Conservation (phyloP, 2,797 vertebrate genomes). For the Euphonia xanthogaster region DNA sequence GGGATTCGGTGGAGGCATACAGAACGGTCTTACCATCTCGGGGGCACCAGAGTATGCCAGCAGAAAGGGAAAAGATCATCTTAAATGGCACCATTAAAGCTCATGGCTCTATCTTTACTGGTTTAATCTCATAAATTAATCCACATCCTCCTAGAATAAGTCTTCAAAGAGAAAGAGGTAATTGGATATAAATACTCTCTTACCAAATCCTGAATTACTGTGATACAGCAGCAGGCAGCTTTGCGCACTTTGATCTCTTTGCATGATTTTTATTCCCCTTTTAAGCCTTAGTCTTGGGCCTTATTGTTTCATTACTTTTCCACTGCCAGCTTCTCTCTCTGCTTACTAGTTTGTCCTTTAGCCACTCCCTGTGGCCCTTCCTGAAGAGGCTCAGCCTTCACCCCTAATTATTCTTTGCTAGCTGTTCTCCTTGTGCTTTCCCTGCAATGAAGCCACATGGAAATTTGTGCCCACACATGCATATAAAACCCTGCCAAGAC, state of each 20-base stretch:
- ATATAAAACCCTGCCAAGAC: background rate
- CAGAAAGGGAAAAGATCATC: conserved; percentile 18
- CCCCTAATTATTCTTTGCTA: background rate
- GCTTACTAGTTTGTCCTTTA: background rate
- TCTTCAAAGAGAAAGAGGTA: conserved; percentile 44
- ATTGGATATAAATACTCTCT: conserved; percentile 45
- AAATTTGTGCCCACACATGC: background rate
- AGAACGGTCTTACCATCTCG: background rate
- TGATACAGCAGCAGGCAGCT: background rate
- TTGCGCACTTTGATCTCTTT: conserved; percentile 25
- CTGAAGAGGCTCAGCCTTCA: background rate
- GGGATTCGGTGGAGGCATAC: accelerated
- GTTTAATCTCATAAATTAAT: conserved; percentile 67
- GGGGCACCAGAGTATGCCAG: background rate
- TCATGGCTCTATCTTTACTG: conserved; percentile 30
- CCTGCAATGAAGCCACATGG: background rate
- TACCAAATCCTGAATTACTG: background rate
- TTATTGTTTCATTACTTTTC: conserved; percentile 1
- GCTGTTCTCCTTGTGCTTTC: background rate
- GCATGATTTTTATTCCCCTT: background rate
- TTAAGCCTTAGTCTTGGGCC: background rate
- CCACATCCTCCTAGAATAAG: conserved; percentile 31
- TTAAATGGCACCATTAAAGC: conserved; percentile 45
- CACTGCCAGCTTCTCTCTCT: background rate
- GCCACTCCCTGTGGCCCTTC: background rate